Conservation (phyloP, 2,797 vertebrate species). For the Pangasius macronema region DNA sequence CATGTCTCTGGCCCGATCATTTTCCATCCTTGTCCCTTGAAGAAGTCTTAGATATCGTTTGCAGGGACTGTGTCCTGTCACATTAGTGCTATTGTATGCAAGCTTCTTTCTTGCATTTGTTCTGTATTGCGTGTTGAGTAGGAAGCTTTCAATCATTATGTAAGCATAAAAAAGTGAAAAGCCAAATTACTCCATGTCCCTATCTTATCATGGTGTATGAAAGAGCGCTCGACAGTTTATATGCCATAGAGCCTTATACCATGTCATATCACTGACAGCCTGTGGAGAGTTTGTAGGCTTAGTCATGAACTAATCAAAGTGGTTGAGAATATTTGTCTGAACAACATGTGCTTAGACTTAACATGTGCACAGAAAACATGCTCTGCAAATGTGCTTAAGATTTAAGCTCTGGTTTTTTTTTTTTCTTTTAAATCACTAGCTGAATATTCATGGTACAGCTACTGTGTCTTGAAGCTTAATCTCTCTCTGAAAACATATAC, state of each 20-base stretch:
- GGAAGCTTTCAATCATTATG: not conserved
- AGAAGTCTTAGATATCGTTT: not conserved
- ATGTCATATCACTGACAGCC: not conserved
- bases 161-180: not conserved
- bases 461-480: not conserved
- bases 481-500: not conserved
- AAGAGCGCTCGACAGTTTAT: not conserved
- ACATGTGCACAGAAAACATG: not conserved
- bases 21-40: not conserved
- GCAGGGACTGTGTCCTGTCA: not conserved
- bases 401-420: not conserved
- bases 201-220: too few species aligned
- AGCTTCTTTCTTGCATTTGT: not conserved
- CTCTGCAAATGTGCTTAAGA: not conserved
- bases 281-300: not conserved
- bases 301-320: not conserved
- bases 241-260: not conserved
- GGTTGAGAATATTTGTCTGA: not conserved
- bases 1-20: not conserved
- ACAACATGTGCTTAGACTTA: not conserved
- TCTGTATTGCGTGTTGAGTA: not conserved
- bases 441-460: not conserved
- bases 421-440: not conserved
- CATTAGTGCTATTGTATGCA: not conserved
- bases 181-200: not conserved